phyloP scores from a whole-genome alignment of 2,888 invertebrate genomes.

The Smittia sp. region DNA sequence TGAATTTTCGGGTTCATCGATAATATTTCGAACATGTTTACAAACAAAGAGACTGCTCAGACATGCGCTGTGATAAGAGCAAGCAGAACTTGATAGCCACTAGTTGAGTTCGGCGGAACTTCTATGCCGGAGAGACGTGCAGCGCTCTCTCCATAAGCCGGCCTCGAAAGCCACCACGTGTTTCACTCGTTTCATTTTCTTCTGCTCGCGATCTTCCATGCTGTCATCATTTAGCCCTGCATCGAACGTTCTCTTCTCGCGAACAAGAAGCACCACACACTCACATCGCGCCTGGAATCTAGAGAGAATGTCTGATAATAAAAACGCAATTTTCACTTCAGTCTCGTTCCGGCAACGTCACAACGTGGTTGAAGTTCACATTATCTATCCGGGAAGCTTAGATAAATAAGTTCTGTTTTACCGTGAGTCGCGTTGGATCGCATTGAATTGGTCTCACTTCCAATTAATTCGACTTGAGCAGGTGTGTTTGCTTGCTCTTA shows the following conservation, averaged over 20 bases:
- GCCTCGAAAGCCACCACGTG: not conserved
- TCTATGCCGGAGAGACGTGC: not conserved
- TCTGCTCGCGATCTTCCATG: not conserved
- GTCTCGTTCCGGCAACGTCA: conserved; percentile 12
- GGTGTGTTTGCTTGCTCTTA: too few relatives aligned
- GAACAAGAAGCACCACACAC: not conserved
- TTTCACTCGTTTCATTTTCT: not conserved
- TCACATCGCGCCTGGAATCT: not conserved
- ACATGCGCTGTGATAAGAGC: not conserved
- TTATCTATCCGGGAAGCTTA: not conserved
- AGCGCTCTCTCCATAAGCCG: not conserved
- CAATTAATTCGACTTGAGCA: not conserved
- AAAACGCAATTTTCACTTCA: conserved; percentile 3
- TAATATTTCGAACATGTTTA: not conserved
- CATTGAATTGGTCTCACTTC: not conserved
- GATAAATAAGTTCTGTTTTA: not conserved
- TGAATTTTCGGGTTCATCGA: too few relatives aligned
- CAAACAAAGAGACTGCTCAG: not conserved
- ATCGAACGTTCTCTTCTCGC: not conserved
- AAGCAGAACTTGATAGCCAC: not conserved
- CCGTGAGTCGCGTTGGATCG: not conserved
- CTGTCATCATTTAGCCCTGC: not conserved
- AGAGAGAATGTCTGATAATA: not conserved
- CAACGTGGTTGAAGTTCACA: not conserved
- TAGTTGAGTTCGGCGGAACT: not conserved